Evolutionary conservation across 2,113 vertebrate genomes (phyloP), one percentile per base, ranked within the genome.

Genomic region (Peromyscus leucopus): DNA sequence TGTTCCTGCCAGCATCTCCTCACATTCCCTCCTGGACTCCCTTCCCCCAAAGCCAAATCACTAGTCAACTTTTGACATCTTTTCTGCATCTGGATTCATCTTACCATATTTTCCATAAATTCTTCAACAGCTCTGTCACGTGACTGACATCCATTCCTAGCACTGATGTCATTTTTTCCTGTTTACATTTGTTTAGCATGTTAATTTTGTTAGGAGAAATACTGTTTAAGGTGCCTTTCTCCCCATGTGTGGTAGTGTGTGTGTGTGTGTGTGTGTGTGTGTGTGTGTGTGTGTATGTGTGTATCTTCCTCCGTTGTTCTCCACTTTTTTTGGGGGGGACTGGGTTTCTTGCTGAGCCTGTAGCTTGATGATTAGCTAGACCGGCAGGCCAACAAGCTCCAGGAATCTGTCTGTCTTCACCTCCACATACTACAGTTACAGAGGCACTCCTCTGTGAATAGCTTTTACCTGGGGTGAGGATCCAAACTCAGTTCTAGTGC

Each of bases 111-210:
- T 93, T 95, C 46, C 85, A 69, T 87, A 88, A 94, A 76, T 80
- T 88, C 69, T 83, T 82, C 51, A 95, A 59, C 7, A 79, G n/a
- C 90, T 96, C 93, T 69, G 26, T 92, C 82, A 80, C 46, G 48
- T 59, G 48, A 89, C 75, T 75, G 59, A 42, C 46, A 76, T 75
- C 19, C 61, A 21, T 78, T 89, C 91, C 63, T 92, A 61, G 31
- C 46, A 33, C 48, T 91, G 55, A 31, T 82, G n/a, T 39, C 51
- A 55, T 39, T 89, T 89, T 42, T 87, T 61, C 79, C 71, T 21
- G 46, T 93, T 95, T 78, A 91, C 71, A 67, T 96, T 95, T 90
- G 59, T 72, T 90, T 93, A 71, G 33, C 24, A 59, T 95, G 93
- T 95, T 94, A 92, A 88, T 93, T 95, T 94, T 85, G 46, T n/a